Base-by-base conservation (phyloP, 2,888 invertebrate genomes). In the Drosophila sordidapex region DNA sequence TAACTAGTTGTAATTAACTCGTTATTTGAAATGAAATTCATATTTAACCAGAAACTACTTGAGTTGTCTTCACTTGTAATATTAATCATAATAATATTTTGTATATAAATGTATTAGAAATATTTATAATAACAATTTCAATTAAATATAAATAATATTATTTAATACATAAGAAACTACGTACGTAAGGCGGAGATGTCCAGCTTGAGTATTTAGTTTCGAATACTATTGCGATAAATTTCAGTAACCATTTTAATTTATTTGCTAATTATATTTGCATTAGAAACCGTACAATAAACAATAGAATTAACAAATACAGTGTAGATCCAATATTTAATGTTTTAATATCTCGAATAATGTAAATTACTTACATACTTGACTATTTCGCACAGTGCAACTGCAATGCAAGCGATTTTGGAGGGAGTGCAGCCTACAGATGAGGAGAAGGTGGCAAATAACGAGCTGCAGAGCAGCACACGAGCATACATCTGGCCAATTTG, bases 401-500 rank as follows among this genome's bases (percentile, higher is more conserved):
- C 88, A 89, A 65, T 71, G 69, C 56, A 56, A 69, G 53, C 31
- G 61, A 62, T 74, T 21, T 46, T 15, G 25, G 25, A 0, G 46
- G 8, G 62, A 67, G 77, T 58, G 61, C 66, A 74, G 46, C 51
- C 51, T 59, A 52, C 54, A 35, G 56, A 31, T 27, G 59, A 51
- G 64, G 40, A 56, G 51, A 52, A 52, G 15, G 61, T 58, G 46
- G 53, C 62, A 56, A 65, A 63, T 11, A 53, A 40, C 51, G 56
- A 67, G 46, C 43, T 54, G 40, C 33, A 53, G 49, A 65, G 52
- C 51, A 70, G 73, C 58, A 66, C 54, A 36, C 66, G 56, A 69
- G 36, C 77, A 70, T 25, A 59, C 68, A 46, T 76, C 65, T 69
- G 74, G 80, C 82, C 79, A 87, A 79, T 84, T 86, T 84, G 80